Conservation (phyloP, 2,797 vertebrate genomes). For the Fringilla coelebs region DNA sequence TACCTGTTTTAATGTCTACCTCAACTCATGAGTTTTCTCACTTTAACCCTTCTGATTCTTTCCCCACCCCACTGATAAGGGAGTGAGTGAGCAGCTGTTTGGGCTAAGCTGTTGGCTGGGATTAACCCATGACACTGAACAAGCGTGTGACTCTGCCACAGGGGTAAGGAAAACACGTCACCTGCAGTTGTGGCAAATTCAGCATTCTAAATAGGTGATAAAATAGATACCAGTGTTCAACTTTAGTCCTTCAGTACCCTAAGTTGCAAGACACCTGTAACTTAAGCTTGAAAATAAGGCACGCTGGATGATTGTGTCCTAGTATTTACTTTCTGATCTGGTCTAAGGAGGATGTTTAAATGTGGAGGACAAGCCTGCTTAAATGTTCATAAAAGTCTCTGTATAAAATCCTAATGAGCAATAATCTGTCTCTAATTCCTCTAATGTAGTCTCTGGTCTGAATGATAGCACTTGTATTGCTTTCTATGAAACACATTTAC, state of each 20-base stretch:
- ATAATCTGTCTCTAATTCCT: constrained; percentile 52
- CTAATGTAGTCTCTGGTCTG: constrained; percentile 24
- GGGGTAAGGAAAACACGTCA: not conserved
- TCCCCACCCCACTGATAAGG: too few species aligned
- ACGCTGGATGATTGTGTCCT: not conserved
- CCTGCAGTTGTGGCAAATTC: not conserved
- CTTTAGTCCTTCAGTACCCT: not conserved
- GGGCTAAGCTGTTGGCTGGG: not conserved
- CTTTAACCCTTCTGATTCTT: not conserved
- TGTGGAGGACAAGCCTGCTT: not conserved
- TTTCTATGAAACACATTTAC: constrained; percentile 1
- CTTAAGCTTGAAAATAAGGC: not conserved
- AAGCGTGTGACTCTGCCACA: not conserved
- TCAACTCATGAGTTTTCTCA: not conserved
- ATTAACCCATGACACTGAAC: not conserved
- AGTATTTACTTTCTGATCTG: constrained; percentile 17
- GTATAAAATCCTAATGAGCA: constrained; percentile 41
- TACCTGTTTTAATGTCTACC: not conserved
- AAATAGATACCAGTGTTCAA: not conserved
- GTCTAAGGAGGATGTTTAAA: not conserved
- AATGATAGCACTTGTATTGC: constrained; percentile 17
- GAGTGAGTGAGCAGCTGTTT: not conserved
- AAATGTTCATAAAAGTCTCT: not conserved
- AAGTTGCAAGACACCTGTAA: not conserved
- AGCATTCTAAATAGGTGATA: not conserved